Base-by-base conservation (phyloP, 2,888 invertebrate genomes). In the Cloeon dipterum region DNA sequence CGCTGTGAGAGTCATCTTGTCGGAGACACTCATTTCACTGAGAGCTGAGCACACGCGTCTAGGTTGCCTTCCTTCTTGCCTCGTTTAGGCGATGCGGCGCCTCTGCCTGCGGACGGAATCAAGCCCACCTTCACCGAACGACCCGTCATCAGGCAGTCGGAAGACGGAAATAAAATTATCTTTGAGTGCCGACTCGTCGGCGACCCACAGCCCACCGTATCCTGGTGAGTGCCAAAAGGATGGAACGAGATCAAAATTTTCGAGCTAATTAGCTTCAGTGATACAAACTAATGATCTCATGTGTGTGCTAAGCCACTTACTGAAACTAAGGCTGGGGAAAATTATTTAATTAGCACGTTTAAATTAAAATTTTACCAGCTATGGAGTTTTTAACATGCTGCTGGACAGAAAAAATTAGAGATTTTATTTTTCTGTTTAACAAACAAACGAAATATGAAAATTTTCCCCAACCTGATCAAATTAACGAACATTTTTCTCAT, bases 71-170 rank as follows among this genome's bases (percentile, higher is more conserved):
- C 50, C 42, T 49, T 50, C 48, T 49, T 51, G 44, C 47, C 49
- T 47, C 43, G 48, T 86, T 29, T 29, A 29, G 88, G 88, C 79
- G 88, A 89, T 66, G 88, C 88, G 66, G 85, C 85, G 58, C 82
- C 85, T 51, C 78, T 85, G 57, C 86, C 86, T 51, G 81, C 82
- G 52, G 82, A 85, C 62, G 85, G 78, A 59, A 81, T 85, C 62
- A 91, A 88, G 66, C 94, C 96, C 49, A 88, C 89, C 49, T 96
- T 94, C 67, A 91, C 93, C 55, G 91, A 93, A 71, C 76, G 93
- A 63, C 94, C 94, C 44, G 74, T 88, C 57, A 91, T 94, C 61
- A 75, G 85, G 66, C 94, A 94, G 67, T 83, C 86, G 53, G 88
- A 89, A 53, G 89, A 89, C 66, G 89, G 89, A 53, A 78, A 78